Base-by-base conservation (phyloP, 2,797 vertebrate genomes). In the Garrulus glandarius region DNA sequence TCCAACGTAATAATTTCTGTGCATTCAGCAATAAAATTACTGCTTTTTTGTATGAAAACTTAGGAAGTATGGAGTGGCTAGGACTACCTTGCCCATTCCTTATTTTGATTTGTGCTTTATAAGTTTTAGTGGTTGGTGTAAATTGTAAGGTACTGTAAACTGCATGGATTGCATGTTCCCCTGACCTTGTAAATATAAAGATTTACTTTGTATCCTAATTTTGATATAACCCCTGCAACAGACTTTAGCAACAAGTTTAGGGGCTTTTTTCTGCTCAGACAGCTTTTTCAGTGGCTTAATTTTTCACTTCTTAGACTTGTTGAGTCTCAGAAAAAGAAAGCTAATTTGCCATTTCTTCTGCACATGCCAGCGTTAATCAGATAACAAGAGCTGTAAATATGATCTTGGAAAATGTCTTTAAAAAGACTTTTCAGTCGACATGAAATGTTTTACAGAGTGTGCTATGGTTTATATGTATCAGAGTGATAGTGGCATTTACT, bases 11-110 rank as follows among this genome's bases (percentile, higher is more conserved):
- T 41, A 52, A 50, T 60, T 63, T 50, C 30, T 68, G 13, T 84
- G 12, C 24, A 4, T 91, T 89, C 36, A 56, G 47, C 36, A 41
- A 6, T 44, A 36, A 46, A 59, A n/a, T n/a, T 37, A 12, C 7
- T 53, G 21, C 11, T 34, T 39, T 59, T 27, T 61, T 24, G 3
- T 29, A 6, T 56, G 65, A 53, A 68, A 87, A 19, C 10, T 32
- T 74, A 17, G 0, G 1, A 63, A 44, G 5, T 52, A 3, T 7
- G 39, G 18, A 49, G 15, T 69, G 36, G 26, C n/a, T 34, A 50
- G 16, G 37, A 44, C 27, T 57, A 9, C 30, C 71, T 65, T 49
- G 34, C 18, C 1, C 2, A 26, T 79, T 55, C 22, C 6, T 67
- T 30, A 9, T 36, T 74, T 67, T 79, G 10, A 18, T 68, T 70